Conservation (phyloP, 2,113 vertebrate genomes). For the Leucopsar rothschildi region DNA sequence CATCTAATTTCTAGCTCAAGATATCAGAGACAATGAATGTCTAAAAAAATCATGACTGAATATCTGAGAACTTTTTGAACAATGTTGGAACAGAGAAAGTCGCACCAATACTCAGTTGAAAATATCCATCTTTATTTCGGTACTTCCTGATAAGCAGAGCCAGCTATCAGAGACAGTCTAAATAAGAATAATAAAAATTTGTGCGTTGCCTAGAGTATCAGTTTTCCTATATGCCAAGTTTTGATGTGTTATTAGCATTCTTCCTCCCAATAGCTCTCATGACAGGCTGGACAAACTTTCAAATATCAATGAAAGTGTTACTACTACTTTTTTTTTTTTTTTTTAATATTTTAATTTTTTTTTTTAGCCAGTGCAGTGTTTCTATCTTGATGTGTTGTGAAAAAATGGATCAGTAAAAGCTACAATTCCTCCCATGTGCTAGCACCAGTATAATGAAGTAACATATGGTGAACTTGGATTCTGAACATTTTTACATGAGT, state of each 20-base stretch:
- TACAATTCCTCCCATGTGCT: not conserved
- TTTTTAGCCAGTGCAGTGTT: not conserved
- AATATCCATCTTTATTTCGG: not conserved
- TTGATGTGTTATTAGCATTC: not conserved
- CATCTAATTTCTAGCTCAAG: slow-evolving; percentile 28
- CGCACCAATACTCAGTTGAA: not conserved
- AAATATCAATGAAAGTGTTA: not conserved
- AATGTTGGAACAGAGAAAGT: not conserved
- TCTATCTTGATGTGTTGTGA: not conserved
- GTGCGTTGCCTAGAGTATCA: not conserved
- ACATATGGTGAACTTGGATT: not conserved
- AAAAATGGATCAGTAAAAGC: not conserved
- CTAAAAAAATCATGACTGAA: not conserved
- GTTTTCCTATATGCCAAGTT: not conserved
- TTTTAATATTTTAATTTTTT: not conserved
- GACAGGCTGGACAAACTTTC: not conserved
- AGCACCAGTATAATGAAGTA: not conserved
- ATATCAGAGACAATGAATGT: not conserved
- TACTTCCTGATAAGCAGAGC: not conserved
- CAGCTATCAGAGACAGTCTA: not conserved
- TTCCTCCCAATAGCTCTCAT: not conserved
- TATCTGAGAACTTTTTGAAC: not conserved
- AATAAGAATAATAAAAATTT: not conserved
- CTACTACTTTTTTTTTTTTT: not conserved
- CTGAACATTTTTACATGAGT: not conserved